These are phyloP conservation scores for Rousettus madagascariensis DNA, from an alignment of 2,797 vertebrate genomes.

Conservation along the genomic window DNA sequence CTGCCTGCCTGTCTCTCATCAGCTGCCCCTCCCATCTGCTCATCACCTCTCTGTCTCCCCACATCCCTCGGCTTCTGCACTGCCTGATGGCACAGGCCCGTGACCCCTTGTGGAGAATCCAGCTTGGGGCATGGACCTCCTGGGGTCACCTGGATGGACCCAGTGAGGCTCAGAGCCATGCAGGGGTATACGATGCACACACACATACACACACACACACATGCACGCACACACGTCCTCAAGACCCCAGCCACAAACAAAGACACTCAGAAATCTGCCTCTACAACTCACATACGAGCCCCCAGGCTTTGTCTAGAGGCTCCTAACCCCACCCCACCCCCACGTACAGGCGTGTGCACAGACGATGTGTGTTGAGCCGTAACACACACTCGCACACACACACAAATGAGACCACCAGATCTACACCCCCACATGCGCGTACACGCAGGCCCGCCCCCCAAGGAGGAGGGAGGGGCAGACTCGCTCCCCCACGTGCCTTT, in stretches of 20 bases:
- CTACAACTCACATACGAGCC: background rate
- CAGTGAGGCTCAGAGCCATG: background rate
- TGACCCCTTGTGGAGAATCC: background rate
- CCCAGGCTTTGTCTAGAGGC: background rate
- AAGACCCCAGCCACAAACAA: background rate
- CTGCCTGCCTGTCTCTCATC: constrained; percentile 47
- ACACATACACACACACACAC: too few species aligned
- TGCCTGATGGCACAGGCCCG: background rate
- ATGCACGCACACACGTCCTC: rapidly evolving
- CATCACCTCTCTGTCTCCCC: background rate
- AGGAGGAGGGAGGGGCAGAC: background rate
- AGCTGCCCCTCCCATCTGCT: constrained; percentile 29
- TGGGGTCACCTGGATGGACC: background rate
- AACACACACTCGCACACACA: background rate
- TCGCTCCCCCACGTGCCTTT: background rate
- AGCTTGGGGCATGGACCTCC: background rate
- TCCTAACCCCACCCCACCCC: background rate
- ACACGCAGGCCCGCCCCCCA: background rate
- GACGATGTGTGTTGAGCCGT: background rate
- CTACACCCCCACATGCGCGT: rapidly evolving
- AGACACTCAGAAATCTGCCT: background rate
- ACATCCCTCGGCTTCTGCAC: background rate
- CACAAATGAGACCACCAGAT: background rate
- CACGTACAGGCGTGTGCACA: background rate
- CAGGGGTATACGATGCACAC: background rate